Evolutionary conservation across 2,797 vertebrate species (phyloP).

Genomic region (Aselliscus stoliczkanus): DNA sequence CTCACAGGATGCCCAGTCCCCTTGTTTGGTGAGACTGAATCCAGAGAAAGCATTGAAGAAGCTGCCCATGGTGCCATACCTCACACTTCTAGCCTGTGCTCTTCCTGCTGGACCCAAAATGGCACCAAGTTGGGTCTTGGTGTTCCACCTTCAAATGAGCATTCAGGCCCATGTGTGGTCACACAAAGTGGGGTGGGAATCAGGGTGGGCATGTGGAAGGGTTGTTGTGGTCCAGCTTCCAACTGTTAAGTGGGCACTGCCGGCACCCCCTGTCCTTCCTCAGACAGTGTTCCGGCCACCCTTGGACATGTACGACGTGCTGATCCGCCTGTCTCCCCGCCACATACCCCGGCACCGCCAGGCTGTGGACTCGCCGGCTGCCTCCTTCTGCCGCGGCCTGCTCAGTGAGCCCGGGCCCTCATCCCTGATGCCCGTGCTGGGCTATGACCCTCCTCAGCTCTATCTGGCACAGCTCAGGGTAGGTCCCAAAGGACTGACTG

Average conservation of each 20-base stretch:
- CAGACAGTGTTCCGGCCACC: slow-evolving; percentile 93
- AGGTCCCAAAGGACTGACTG: slow-evolving; percentile 62
- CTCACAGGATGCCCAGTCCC: background rate
- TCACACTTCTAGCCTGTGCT: background rate
- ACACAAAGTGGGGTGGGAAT: background rate
- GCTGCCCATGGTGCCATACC: background rate
- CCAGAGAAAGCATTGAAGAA: background rate
- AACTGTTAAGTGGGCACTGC: background rate
- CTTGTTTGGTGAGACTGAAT: background rate
- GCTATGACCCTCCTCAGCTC: slow-evolving; percentile 91
- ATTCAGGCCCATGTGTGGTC: background rate
- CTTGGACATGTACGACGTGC: slow-evolving; percentile 90
- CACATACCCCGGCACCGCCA: slow-evolving; percentile 90
- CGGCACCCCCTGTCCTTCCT: background rate
- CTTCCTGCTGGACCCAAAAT: background rate
- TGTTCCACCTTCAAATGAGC: background rate
- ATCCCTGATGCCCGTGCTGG: slow-evolving; percentile 84
- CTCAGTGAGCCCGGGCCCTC: slow-evolving; percentile 68
- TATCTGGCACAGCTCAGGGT: slow-evolving; percentile 92
- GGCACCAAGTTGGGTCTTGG: background rate
- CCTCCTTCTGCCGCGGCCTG: slow-evolving; percentile 84
- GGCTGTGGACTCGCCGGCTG: slow-evolving; percentile 84
- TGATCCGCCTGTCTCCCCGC: slow-evolving; percentile 89
- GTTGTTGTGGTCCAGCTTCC: background rate
- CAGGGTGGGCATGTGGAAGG: background rate